phyloP scores from a whole-genome alignment of 2,888 invertebrate genomes.

The Dicyrtoma fusca region DNA sequence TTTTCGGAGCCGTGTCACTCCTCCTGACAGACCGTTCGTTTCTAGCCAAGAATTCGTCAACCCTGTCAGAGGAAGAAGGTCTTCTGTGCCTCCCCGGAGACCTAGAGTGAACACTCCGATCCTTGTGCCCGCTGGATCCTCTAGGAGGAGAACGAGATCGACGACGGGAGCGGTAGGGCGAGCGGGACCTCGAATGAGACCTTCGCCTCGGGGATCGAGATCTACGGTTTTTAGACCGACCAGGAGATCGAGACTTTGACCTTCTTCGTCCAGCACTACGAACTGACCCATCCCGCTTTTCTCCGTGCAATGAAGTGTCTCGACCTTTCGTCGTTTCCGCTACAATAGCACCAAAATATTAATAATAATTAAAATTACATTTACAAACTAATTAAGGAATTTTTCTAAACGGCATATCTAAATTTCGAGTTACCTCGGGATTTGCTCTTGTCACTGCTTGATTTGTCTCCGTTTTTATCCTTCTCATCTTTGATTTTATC shows the following conservation, averaged over 20 bases:
- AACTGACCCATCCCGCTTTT: neutral
- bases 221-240: slow-evolving; percentile 18
- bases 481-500: neutral
- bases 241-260: slow-evolving; percentile 27
- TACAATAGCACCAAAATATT: too few relatives aligned
- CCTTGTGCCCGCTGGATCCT: neutral
- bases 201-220: slow-evolving; percentile 31
- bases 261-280: neutral
- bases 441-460: neutral
- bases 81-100: slow-evolving; percentile 32
- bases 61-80: slow-evolving; percentile 32
- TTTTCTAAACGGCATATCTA: too few relatives aligned
- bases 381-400: neutral
- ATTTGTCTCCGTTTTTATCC: slow-evolving; percentile 2
- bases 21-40: slow-evolving; percentile 31
- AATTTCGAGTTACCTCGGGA: neutral
- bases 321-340: neutral
- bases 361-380: too few relatives aligned
- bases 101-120: slow-evolving; percentile 24
- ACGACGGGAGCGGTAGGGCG: slow-evolving; percentile 13
- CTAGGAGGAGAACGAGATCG: slow-evolving; percentile 35
- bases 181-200: slow-evolving; percentile 36
- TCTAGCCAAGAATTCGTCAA: slow-evolving; percentile 47
- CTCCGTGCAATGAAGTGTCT: neutral
- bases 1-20: neutral